phyloP scores from a whole-genome alignment of 2,113 vertebrate species.

The Hipposideros armiger region DNA sequence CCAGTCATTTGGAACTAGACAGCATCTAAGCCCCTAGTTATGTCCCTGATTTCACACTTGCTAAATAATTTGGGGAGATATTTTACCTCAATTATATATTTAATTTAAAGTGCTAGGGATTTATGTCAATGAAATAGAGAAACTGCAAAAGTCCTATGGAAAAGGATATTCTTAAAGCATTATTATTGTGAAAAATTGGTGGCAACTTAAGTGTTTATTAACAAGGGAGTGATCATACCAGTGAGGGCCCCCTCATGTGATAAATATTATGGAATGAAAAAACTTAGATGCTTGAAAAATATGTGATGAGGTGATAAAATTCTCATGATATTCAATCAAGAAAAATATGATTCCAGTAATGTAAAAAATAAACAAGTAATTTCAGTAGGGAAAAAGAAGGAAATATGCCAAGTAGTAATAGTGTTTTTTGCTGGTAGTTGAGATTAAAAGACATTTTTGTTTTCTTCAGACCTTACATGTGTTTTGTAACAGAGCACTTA shows the following conservation, averaged over 20 bases:
- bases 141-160: not conserved
- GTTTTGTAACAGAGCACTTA: not conserved
- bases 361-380: not conserved
- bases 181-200: not conserved
- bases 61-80: not conserved
- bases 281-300: not conserved
- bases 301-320: not conserved
- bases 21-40: not conserved
- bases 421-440: not conserved
- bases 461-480: constrained; percentile 1
- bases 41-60: not conserved
- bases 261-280: not conserved
- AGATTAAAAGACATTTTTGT: not conserved
- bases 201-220: not conserved
- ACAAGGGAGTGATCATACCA: not conserved
- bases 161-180: not conserved
- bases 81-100: not conserved
- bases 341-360: not conserved
- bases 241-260: not conserved
- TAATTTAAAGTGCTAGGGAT: not conserved
- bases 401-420: not conserved
- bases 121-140: not conserved
- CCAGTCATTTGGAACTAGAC: not conserved
- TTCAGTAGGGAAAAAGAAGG: not conserved
- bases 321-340: not conserved